Base-by-base conservation (phyloP, 2,888 invertebrate species). In the Acrobeloides nanus region DNA sequence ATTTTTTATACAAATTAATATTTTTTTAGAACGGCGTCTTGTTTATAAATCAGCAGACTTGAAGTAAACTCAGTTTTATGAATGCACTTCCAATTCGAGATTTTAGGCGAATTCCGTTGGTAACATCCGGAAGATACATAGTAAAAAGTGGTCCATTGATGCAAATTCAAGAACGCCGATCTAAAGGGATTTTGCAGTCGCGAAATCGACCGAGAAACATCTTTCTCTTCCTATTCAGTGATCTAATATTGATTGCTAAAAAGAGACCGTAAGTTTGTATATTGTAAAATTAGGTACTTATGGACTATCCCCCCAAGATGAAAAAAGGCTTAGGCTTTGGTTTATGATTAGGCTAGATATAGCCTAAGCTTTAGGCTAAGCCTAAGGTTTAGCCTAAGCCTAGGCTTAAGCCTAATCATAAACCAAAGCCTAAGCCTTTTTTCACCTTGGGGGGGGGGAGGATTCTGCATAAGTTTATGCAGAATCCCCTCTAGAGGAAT, bases 141-240 rank as follows among this genome's bases (percentile, higher is more conserved):
- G 85, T 89, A 17, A 84, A 86, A 63, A 86, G 85, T 41, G 80
- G 90, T 8, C 83, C 84, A 68, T 81, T 92, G 61, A 84, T 83
- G 26, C 86, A 87, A 44, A 33, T 71, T 10, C 51, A 53, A 24
- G 65, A 64, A 38, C 40, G 59, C 17, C 50, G 63, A 18, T 39
- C 48, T 21, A 59, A 55, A 21, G 50, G 51, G 10, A 40, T 61
- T 24, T 44, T 61, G 24, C 52, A 55, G 27, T 42, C 45, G 17
- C 56, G 61, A 25, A 59, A 61, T 38, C 57, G 57, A 24, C 55
- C 61, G 1, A 45, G 68, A 7, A 50, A 50, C n/a, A 35, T 68
- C 27, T 58, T 61, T 68, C 80, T 92, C 52, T 87, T 89, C 76
- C 81, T 95, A 32, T 89, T 95, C 76, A 90, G 86, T 65, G 93